Conservation (phyloP, 1,140 invertebrate genomes). For the Dysdera silvatica region DNA sequence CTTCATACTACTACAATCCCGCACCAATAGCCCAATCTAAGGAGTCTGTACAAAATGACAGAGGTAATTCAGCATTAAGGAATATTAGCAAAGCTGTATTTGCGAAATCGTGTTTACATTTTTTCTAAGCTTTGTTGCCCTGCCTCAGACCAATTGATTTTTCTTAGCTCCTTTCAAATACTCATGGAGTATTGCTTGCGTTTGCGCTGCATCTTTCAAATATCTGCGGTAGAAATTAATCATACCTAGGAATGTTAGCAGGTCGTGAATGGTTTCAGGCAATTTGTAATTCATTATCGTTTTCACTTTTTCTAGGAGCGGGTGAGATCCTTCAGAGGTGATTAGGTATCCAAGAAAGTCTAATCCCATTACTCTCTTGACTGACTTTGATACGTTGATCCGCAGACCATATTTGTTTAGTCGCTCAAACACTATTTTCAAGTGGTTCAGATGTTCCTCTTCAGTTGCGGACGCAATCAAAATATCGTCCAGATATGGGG, state of each 20-base stretch:
- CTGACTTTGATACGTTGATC: constrained; percentile 33
- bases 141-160: neutral
- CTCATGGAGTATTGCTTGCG: constrained; percentile 23
- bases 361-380: neutral
- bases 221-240: constrained; percentile 44
- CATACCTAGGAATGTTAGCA: constrained; percentile 40
- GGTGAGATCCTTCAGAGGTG: constrained; percentile 2
- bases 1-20: constrained; percentile 14
- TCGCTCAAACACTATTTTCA: no score
- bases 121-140: no score
- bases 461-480: constrained; percentile 42
- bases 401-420: no score
- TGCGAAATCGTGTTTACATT: no score
- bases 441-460: constrained; percentile 39
- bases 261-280: constrained; percentile 38
- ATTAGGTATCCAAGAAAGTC: constrained; percentile 10
- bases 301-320: constrained; percentile 8
- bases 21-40: constrained; percentile 20
- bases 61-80: neutral
- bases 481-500: constrained; percentile 51
- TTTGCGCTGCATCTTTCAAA: constrained; percentile 34
- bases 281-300: constrained; percentile 32
- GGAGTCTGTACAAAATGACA: constrained; percentile 29
- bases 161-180: constrained; percentile 8
- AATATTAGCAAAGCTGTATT: no score